Evolutionary conservation across 1,140 invertebrate genomes (phyloP), one percentile per base, ranked within the genome.

Genomic region (Drosophila novamexicana): DNA sequence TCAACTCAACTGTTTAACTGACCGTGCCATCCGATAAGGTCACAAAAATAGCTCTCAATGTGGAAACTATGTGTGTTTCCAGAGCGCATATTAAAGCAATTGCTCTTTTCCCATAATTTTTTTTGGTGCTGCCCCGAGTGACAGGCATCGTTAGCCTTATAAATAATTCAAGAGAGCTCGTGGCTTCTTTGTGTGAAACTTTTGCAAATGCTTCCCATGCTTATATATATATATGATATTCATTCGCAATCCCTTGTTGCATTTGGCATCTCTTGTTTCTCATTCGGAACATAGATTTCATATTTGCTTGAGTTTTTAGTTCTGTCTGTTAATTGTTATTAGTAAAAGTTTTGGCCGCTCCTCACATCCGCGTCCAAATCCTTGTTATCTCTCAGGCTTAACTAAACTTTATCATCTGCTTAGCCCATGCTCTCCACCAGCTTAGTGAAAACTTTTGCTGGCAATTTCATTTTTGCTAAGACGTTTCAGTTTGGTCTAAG

Each of bases 281-380:
- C 39, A 42, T 42, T 42, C n/a, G n/a, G 12, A 12, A 42, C 40
- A 42, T 14, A n/a, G 9, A 39, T 76, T 45, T 53, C 32, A 74
- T 74, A 74, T 83, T 61, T 81, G 50, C 66, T 66, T 59, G 54
- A 47, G 62, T 75, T 49, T 50, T 53, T 56, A 39, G 53, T 32
- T 66, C 58, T 54, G 47, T 54, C 63, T 42, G 72, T 84, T 86
- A 86, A 86, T 86, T 86, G 82, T 79, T 88, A 82, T 81, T 73
- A 70, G 79, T 10, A 57, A 57, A 86, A 85, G 57, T 85, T 84
- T 49, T 29, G 45, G 40, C 58, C 42, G 32, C 70, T 52, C 47
- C 18, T 42, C 37, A 10, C 10, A 40, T 2, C 52, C 54, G 39
- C 65, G 37, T 32, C 6, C 34, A 47, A n/a, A 34, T 39, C 49